Evolutionary conservation across 2,797 vertebrate species (phyloP).

Genomic region (Odontamblyopus rebecca): DNA sequence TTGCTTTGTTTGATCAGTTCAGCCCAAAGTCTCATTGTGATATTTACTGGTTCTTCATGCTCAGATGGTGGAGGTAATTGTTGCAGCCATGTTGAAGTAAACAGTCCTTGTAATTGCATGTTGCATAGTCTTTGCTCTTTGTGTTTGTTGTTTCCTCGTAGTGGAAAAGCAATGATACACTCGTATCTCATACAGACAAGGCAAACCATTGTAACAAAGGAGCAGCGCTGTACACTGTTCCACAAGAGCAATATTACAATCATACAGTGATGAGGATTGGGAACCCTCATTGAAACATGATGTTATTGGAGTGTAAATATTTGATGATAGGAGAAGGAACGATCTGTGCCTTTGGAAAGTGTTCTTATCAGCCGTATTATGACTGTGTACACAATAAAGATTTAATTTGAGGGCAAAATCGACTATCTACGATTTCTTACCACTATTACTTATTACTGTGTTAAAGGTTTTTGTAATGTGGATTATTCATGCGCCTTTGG

Average conservation of each 20-base stretch:
- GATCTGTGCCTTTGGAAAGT: not conserved
- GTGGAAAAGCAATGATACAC: slow-evolving; percentile 11
- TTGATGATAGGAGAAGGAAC: slow-evolving; percentile 1
- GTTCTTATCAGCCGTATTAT: not conserved
- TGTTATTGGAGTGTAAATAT: slow-evolving; percentile 14
- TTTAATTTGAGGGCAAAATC: not conserved
- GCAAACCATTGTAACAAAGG: not conserved
- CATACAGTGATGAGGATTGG: not conserved
- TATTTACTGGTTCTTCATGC: slow-evolving; percentile 53
- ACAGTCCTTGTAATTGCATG: slow-evolving; percentile 10
- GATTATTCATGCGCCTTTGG: no score
- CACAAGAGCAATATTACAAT: slow-evolving; percentile 4
- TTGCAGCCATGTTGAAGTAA: slow-evolving; percentile 23
- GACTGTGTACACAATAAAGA: not conserved
- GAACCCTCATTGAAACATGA: not conserved
- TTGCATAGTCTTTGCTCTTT: slow-evolving; percentile 7
- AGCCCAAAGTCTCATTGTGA: slow-evolving; percentile 54
- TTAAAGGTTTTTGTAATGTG: no score
- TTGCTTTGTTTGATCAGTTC: slow-evolving; percentile 53
- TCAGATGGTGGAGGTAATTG: slow-evolving; percentile 54
- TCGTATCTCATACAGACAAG: not conserved
- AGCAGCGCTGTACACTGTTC: not conserved
- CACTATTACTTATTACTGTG: not conserved
- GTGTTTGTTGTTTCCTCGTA: slow-evolving; percentile 15
- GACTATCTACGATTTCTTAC: not conserved